Base-by-base conservation (phyloP, 2,797 vertebrate species). In the Cyclura pinguis region DNA sequence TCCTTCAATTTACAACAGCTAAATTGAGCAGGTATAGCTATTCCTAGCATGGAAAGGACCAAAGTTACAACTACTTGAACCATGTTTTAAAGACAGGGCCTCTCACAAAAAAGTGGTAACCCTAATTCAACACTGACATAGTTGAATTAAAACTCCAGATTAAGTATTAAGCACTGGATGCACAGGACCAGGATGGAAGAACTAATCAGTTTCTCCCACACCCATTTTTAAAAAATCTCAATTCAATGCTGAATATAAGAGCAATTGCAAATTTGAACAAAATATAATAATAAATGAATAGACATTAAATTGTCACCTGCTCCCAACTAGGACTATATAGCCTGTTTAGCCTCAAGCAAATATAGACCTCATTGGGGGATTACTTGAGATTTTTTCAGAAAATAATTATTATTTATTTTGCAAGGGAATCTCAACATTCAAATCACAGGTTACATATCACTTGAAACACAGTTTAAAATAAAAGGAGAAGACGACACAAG, bases 381-480 rank as follows among this genome's bases (percentile, higher is more conserved):
- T 18, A 57, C 3, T 32, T 38, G 22, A 59, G 12, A 38, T 27
- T 29, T 89, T 74, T 27, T 47, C 27, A 35, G 10, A 59, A n/a
- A 5, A 7, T 2, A 74, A 69, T 72, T 52, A 42, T 29, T 35
- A 2, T 3, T 57, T 80, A 82, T 62, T 62, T 35, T 27, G 59
- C 14, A 77, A 12, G 12, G 20, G 32, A 72, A 57, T 50, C 27
- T 86, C 32, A 90, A 62, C 13, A 57, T 32, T 47, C 22, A 74
- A 82, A 52, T 62, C 50, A 8, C 16, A 81, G 81, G 1, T 6
- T 74, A 35, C 8, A 59, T 74, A 42, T 88, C 72, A 52, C n/a
- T 69, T 89, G 74, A 90, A 59, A 80, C 29, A 14, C 73, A 5
- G 9, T 47, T 27, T 90, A 73, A 86, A 81, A 76, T 67, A 80